Conservation (phyloP, 2,113 vertebrate genomes). For the Poeciliopsis prolifica region DNA sequence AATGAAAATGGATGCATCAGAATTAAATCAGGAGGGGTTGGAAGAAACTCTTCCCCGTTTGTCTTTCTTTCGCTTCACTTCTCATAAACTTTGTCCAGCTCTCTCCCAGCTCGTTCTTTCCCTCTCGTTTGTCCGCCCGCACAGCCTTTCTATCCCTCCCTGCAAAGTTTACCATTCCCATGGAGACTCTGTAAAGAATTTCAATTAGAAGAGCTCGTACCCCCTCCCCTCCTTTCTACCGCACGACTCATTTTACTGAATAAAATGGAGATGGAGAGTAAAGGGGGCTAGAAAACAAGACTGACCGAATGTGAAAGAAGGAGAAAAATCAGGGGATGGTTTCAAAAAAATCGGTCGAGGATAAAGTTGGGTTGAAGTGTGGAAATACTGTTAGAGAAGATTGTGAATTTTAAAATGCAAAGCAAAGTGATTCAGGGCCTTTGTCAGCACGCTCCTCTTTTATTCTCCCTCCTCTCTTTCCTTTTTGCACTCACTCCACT, state of each 20-base stretch:
- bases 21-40: slow-evolving; percentile 36
- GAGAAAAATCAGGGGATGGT: slow-evolving; percentile 26
- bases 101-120: slow-evolving; percentile 1
- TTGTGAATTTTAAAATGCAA: slow-evolving; percentile 47
- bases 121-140: slow-evolving; percentile 55
- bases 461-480: slow-evolving; percentile 59
- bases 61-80: slow-evolving; percentile 37
- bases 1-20: slow-evolving; percentile 44
- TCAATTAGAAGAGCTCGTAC: slow-evolving; percentile 72
- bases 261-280: slow-evolving; percentile 48
- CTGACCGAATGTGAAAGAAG: slow-evolving; percentile 26
- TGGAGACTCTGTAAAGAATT: slow-evolving; percentile 80
- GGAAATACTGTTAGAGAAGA: slow-evolving; percentile 44
- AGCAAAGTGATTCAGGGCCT: slow-evolving; percentile 58
- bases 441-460: slow-evolving; percentile 67
- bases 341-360: slow-evolving; percentile 12
- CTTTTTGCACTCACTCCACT: slow-evolving; percentile 63
- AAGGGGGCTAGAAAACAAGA: slow-evolving; percentile 33
- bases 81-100: slow-evolving; percentile 44
- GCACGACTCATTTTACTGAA: slow-evolving; percentile 58
- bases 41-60: slow-evolving; percentile 49
- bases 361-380: slow-evolving; percentile 51
- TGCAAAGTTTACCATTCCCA: slow-evolving; percentile 81
- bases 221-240: not conserved
- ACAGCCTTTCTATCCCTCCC: slow-evolving; percentile 61